phyloP scores from a whole-genome alignment of 35 echinoderm and acorn worm species.

The Lytechinus variegatus region DNA sequence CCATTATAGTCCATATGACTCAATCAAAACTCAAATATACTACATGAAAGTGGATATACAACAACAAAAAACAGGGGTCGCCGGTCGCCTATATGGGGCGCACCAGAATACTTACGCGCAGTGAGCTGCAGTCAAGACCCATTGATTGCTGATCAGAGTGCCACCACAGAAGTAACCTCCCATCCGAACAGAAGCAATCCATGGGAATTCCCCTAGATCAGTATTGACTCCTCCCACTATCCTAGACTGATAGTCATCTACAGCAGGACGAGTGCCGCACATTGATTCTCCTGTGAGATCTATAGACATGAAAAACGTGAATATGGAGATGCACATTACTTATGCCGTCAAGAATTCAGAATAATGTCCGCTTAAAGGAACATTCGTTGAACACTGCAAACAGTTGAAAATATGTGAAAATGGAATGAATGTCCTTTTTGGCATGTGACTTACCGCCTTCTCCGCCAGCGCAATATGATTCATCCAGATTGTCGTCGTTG shows the following conservation, averaged over 20 bases:
- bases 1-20: too few relatives aligned
- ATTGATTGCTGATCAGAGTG: conserved; percentile 75
- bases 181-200: conserved; percentile 57
- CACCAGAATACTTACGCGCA: conserved; percentile 67
- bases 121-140: conserved; percentile 94
- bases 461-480: background rate
- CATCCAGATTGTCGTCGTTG: background rate
- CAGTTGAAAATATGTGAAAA: too few relatives aligned
- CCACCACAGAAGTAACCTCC: conserved; percentile 81
- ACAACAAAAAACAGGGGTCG: too few relatives aligned
- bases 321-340: too few relatives aligned
- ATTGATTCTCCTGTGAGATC: background rate
- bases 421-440: too few relatives aligned
- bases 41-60: too few relatives aligned
- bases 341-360: too few relatives aligned
- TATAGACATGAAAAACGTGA: background rate
- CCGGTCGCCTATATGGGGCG: too few relatives aligned
- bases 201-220: conserved; percentile 79
- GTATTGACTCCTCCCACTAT: conserved; percentile 85
- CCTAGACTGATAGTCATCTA: background rate
- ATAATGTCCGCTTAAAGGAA: too few relatives aligned
- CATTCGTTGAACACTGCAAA: too few relatives aligned
- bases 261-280: conserved; percentile 2
- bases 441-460: background rate
- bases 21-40: too few relatives aligned